These are phyloP conservation scores for Hydriomena furcata DNA, from an alignment of 2,888 invertebrate species.

Conservation along the genomic window DNA sequence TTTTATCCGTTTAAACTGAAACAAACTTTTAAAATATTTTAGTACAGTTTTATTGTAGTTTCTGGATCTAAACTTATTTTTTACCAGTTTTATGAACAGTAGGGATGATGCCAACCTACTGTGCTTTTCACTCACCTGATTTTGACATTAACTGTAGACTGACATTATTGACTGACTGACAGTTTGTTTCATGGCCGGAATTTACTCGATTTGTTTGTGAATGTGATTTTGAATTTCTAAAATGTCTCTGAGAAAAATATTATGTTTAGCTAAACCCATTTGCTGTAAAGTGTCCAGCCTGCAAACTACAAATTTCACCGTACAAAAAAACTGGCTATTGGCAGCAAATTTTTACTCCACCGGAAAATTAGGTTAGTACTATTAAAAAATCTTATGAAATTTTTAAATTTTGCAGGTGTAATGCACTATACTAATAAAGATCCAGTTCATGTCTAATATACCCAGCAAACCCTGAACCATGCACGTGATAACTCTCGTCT, in stretches of 20 bases:
- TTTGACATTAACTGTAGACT: slow-evolving; percentile 3
- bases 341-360: slow-evolving; percentile 63
- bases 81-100: too few relatives aligned
- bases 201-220: slow-evolving; percentile 49
- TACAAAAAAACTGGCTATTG: slow-evolving; percentile 61
- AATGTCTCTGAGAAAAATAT: slow-evolving; percentile 74
- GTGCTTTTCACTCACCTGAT: not conserved
- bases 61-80: too few relatives aligned
- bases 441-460: not conserved
- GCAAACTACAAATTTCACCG: slow-evolving; percentile 55
- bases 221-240: slow-evolving; percentile 50
- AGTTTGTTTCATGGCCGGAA: slow-evolving; percentile 31
- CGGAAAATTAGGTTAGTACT: slow-evolving; percentile 75
- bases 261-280: slow-evolving; percentile 61
- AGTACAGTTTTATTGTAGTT: too few relatives aligned
- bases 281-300: slow-evolving; percentile 59
- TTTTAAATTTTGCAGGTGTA: not conserved
- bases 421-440: slow-evolving; percentile 3
- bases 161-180: not conserved
- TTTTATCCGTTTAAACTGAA: too few relatives aligned
- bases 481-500: too few relatives aligned
- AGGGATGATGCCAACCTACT: not conserved
- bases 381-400: slow-evolving; percentile 27
- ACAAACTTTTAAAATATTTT: too few relatives aligned
- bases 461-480: not conserved